Evolutionary conservation across 2,113 vertebrate genomes (phyloP), one percentile per base, ranked within the genome.

Genomic region (Pitta sordida): DNA sequence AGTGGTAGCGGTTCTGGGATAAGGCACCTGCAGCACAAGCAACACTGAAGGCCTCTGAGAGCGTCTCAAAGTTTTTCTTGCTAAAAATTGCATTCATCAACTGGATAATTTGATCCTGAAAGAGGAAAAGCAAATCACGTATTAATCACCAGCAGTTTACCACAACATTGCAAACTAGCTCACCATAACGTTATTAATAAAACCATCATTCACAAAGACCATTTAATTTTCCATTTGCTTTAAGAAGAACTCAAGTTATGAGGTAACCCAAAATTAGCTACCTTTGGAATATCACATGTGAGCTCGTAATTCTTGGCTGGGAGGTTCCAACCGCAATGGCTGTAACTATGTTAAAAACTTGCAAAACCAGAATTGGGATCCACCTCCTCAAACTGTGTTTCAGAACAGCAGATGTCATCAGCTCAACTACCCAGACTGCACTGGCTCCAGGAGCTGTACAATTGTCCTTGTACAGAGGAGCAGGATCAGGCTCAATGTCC

Each of bases 61-160:
- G 96, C 0, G 98, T 98, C 55, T 99, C 98, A 90, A 99, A 99
- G 81, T 98, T 99, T 63, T 99, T 99, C 98, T 99, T 99, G 97
- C 99, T 99, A 95, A 99, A 99, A 96, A 99, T 97, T 0, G 99
- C 98, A 90, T 99, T 99, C 86, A 99, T 98, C 86, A 99, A 86
- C 98, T 99, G 99, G 95, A 99, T 98, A 60, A 99, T 98, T 94
- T 99, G 99, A 83, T 99, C 99, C 99, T 99, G 96, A 73, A 85
- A 90, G 71, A 90, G 18, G 71, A 82, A 46, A 69, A 24, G 59
- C 73, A 88, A 69, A 52, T 43, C 19, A 60, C 4, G 22, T 6
- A 1, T 23, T 23, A 48, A 94, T 49, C 59, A 88, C 22, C 53
- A 65, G 71, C 52, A 88, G 48, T 39, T 83, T 59, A 58, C 59